Base-by-base conservation (phyloP, 1,140 invertebrate species). In the Ceratina australensis region DNA sequence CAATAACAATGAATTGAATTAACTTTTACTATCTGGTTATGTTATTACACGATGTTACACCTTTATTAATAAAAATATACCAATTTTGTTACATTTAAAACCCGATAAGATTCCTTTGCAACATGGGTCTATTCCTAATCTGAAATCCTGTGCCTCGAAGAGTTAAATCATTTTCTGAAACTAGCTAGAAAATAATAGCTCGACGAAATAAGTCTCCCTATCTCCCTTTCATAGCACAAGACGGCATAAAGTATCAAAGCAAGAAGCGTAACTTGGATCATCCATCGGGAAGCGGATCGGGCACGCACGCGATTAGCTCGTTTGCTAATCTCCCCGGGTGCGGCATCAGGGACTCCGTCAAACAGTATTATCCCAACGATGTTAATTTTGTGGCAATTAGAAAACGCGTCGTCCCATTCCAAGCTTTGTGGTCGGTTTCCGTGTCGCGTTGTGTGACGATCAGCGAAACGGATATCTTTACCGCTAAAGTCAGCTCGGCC, bases 221-320 rank as follows among this genome's bases (percentile, higher is more conserved):
- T 42, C 33, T 42, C 33, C 33, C 33, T 42, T 42, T 42, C 33
- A 42, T 42, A 42, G 33, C 33, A 3, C 7, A 49, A 66, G 24
- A 24, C 15, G n/a, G 26, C 22, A 4, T 16, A 57, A 68, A 42
- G 50, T 52, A 73, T 65, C 50, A 24, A 13, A 33, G 16, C 26
- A 18, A 20, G 50, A 42, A 22, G 60, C 49, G 16, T 33, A 42
- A 59, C 10, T 47, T 13, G 18, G 15, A 57, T 26, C 28, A 33
- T 47, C 26, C 26, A 42, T 0, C 13, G 10, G 20, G 24, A 15
- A 18, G 33, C 64, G 8, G n/a, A 22, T 47, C 64, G 72, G 67
- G 52, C 72, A 72, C 57, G 42, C 47, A 54, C 33, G 52, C 59
- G 28, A 50, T 72, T 72, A 81, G 72, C 77, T 57, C 24, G 60